These are phyloP conservation scores for Zaprionus capensis DNA, from an alignment of 1,140 invertebrate species.

Conservation along the genomic window DNA sequence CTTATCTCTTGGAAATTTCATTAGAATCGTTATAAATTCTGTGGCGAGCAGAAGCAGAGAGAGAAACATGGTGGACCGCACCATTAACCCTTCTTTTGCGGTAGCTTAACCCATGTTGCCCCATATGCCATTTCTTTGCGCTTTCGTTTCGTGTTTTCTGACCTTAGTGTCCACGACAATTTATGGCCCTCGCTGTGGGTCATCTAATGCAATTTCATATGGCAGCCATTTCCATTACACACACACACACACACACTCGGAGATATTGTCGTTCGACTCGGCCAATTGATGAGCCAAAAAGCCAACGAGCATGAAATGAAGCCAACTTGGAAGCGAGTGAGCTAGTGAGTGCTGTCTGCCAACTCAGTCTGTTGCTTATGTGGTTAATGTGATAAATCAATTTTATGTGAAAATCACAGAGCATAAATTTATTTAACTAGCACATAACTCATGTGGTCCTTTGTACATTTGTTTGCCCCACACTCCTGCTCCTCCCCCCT, in stretches of 20 bases:
- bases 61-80: constrained; percentile 50
- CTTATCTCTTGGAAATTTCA: constrained; percentile 56
- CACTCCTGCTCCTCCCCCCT: background rate
- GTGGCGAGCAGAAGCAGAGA: constrained; percentile 10
- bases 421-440: constrained; percentile 83
- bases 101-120: constrained; percentile 61
- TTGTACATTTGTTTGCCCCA: constrained; percentile 35
- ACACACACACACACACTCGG: background rate
- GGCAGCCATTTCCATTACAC: constrained; percentile 40
- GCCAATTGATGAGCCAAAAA: constrained; percentile 79
- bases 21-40: constrained; percentile 78
- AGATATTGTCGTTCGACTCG: constrained; percentile 46
- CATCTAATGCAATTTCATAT: constrained; percentile 75
- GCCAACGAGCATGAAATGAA: constrained; percentile 82
- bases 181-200: constrained; percentile 66
- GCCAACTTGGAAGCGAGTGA: constrained; percentile 49
- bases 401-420: constrained; percentile 82
- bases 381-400: constrained; percentile 82
- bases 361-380: constrained; percentile 30
- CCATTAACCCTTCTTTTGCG: constrained; percentile 78
- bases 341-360: constrained; percentile 37
- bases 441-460: constrained; percentile 71
- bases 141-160: constrained; percentile 38
- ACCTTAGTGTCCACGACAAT: constrained; percentile 60
- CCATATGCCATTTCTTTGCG: constrained; percentile 35